A percentile compares a stretch with the other conserved stretches of the same genome.
Conservation (phyloP, 2,113 vertebrate species). For the Aegotheles bennettii region DNA sequence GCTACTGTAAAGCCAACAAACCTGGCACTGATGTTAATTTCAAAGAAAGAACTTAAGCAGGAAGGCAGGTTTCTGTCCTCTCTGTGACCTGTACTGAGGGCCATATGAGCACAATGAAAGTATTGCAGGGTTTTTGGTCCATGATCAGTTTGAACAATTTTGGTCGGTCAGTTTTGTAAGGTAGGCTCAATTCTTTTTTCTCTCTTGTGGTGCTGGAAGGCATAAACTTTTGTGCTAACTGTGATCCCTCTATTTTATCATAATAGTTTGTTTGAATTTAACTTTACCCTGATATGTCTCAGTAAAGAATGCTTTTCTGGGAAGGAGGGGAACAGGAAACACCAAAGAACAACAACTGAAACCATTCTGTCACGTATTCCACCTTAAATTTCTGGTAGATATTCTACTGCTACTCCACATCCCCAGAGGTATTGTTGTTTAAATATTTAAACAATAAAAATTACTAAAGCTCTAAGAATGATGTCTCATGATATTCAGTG, state of each 20-base stretch:
- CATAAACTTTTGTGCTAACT: neutral
- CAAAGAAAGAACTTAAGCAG: neutral
- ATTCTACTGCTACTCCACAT: neutral
- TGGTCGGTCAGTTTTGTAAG: neutral
- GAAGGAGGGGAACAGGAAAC: neutral
- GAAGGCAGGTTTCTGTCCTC: neutral
- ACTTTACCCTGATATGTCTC: neutral
- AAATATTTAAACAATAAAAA: constrained; percentile 66
- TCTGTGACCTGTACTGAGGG: neutral
- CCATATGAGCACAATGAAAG: neutral
- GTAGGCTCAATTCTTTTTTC: neutral
- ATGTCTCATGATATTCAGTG: constrained; percentile 56
- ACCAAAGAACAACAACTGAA: neutral
- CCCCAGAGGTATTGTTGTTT: constrained; percentile 23
- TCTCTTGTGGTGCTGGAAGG: neutral
- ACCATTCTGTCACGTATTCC: neutral
- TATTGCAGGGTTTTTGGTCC: neutral
- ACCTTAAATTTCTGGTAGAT: constrained; percentile 42
- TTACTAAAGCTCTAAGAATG: constrained; percentile 52
- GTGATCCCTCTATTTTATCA: neutral
- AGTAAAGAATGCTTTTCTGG: neutral
- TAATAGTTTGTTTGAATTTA: neutral
- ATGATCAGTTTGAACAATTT: neutral
- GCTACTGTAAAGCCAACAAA: neutral
- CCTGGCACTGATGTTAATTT: neutral